Evolutionary conservation across 2,888 invertebrate species (phyloP), one percentile per base, ranked within the genome.

Genomic region (Epistrophe grossulariae): DNA sequence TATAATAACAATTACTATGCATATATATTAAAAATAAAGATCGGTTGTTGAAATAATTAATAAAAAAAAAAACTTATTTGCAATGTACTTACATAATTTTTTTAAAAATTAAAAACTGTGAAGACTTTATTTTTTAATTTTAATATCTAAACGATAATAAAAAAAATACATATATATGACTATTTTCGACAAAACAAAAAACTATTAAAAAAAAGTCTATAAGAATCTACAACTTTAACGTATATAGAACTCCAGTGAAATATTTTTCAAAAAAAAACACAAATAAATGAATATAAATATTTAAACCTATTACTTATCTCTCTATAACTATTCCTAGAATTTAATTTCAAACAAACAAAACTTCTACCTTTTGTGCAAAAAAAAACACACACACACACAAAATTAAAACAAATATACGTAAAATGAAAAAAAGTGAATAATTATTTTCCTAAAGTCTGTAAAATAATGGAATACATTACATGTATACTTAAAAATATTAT

Each of bases 381-480:
- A 9, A 9, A 40, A 24, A 24, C 2, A 40, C 4, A 40, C 8
- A 62, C 15, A 17, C 5, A 81, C 77, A 80, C 77, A 72, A 80
- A 84, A 73, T 71, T 88, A 64, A 74, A 88, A 88, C 78, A 85
- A 88, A 85, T 85, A 85, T 85, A 85, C 82, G 85, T 88, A 88
- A 24, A 88, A 62, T 15, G 45, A 48, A 48, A 48, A 48, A 72
- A 85, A 87, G 81, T 84, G 85, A 89, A 88, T 77, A 85, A 84
- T 84, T 88, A 88, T 89, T 88, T 84, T 88, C 81, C 84, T 87
- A 88, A 84, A 74, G 88, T 87, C 81, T 88, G 82, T 78, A 89
- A 89, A 89, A 88, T 85, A 88, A 81, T 88, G 89, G 89, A 88
- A 89, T 89, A 89, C 89, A 89, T 89, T 88, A 89, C 89, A 88